Evolutionary conservation across 1,140 invertebrate species (phyloP).

Genomic region (Microvelia longipes): DNA sequence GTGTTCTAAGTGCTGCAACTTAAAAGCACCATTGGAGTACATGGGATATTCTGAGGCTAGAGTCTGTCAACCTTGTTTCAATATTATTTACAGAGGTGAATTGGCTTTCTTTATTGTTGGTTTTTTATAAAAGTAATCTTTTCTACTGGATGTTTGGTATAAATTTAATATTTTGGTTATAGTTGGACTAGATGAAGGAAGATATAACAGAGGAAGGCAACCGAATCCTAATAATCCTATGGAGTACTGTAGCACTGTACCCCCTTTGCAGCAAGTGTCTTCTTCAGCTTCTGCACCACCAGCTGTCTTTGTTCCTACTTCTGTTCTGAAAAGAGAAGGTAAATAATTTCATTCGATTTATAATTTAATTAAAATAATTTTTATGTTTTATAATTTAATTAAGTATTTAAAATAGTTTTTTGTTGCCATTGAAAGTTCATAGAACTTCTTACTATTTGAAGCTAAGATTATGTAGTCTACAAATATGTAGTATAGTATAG

Average conservation of each 20-base stretch:
- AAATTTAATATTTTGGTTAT: neutral
- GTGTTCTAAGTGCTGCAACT: constrained; percentile 64
- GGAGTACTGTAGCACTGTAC: constrained; percentile 78
- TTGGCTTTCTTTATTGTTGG: neutral
- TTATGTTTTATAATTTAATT: neutral
- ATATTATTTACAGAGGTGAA: constrained; percentile 22
- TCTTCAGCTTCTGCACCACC: constrained; percentile 39
- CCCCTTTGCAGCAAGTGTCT: constrained; percentile 53
- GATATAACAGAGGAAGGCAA: constrained; percentile 18
- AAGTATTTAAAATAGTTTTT: neutral
- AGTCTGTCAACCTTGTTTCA: constrained; percentile 37
- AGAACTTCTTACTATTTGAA: too few species aligned
- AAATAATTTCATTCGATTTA: constrained; percentile 11
- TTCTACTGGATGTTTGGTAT: neutral
- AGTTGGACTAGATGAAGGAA: constrained; percentile 10
- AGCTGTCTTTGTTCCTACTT: constrained; percentile 69
- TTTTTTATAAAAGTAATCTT: neutral
- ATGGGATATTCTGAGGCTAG: constrained; percentile 43
- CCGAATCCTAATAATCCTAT: constrained; percentile 80
- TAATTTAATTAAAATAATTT: neutral
- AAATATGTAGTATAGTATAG: too few species aligned
- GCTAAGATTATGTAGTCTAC: too few species aligned
- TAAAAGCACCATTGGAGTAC: constrained; percentile 56
- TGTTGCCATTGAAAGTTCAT: neutral
- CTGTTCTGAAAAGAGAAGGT: constrained; percentile 61